Evolutionary conservation across 2,888 invertebrate genomes (phyloP), one percentile per base, ranked within the genome.

Genomic region (Tenthredo mesomela): DNA sequence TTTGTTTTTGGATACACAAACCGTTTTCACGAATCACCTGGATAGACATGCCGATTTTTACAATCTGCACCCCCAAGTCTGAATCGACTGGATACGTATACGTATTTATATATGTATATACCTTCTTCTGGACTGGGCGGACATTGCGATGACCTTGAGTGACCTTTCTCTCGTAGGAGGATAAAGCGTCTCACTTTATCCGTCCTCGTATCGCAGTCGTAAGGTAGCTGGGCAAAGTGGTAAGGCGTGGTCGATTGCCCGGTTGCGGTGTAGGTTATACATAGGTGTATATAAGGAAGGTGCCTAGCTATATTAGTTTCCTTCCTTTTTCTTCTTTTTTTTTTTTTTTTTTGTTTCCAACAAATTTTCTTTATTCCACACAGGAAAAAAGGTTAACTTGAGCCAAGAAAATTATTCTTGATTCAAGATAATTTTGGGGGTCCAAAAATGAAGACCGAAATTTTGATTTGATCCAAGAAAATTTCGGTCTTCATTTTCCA

Each of bases 201-300:
- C 67, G 84, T 40, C 43, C 47, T 80, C 43, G 65, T 67, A 84
- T 84, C 80, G 80, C 18, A 65, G 70, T 82, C 80, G 61, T 86
- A 88, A 88, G 88, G 91, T 91, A 90, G 90, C 89, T 88, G 88
- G 88, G 91, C 88, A 90, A 91, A 92, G 90, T 91, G 92, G 90
- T 89, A 91, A 92, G 92, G 92, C 92, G 92, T 92, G 92, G 92
- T 90, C 91, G 90, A 92, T 92, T 91, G 91, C 89, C 89, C 91
- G 91, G 92, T 92, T 92, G 92, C 91, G 33, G 78, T 58, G 50
- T 40, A 58, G 78, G 78, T 61, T 80, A 77, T 33, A 37, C 25
- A 40, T 77, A 77, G 25, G 61, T 50, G 29, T 4, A 10, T 47
- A 4, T 21, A 50, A 21, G 12, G 15, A 25, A 61, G 40, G 21